phyloP scores from a whole-genome alignment of 2,888 invertebrate species.

The Epirrhoe alternata region DNA sequence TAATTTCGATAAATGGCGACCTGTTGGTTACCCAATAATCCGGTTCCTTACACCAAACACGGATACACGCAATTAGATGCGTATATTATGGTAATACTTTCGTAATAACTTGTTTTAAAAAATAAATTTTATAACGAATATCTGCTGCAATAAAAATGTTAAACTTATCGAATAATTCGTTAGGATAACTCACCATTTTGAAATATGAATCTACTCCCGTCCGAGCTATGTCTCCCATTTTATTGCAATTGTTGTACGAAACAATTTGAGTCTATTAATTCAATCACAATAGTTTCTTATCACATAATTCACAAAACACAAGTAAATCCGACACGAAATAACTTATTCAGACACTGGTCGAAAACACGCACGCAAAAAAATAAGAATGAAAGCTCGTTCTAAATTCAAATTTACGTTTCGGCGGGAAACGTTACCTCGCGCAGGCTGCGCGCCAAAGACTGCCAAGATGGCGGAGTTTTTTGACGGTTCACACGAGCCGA shows the following conservation, averaged over 20 bases:
- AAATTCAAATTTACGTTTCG: constrained; percentile 65
- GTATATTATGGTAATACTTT: constrained; percentile 48
- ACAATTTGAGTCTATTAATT: constrained; percentile 49
- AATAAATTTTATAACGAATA: neutral
- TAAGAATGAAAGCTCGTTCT: constrained; percentile 58
- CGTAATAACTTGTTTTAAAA: constrained; percentile 47
- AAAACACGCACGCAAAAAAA: constrained; percentile 61
- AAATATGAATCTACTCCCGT: constrained; percentile 62
- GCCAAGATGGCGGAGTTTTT: constrained; percentile 83
- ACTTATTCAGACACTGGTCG: constrained; percentile 60
- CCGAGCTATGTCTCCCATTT: constrained; percentile 75
- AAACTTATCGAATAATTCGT: neutral
- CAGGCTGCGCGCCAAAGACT: constrained; percentile 79
- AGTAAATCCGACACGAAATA: constrained; percentile 57
- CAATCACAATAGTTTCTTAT: constrained; percentile 64
- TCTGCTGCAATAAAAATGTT: constrained; percentile 11
- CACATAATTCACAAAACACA: constrained; percentile 77
- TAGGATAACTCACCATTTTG: constrained; percentile 73
- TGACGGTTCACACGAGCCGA: constrained; percentile 84
- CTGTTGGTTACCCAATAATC: constrained; percentile 68
- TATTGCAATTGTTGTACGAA: constrained; percentile 45
- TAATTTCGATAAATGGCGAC: constrained; percentile 51
- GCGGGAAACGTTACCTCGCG: constrained; percentile 78
- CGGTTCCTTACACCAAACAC: constrained; percentile 52
- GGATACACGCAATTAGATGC: constrained; percentile 42